Conservation (phyloP, 2,797 vertebrate species). For the Todus mexicanus region DNA sequence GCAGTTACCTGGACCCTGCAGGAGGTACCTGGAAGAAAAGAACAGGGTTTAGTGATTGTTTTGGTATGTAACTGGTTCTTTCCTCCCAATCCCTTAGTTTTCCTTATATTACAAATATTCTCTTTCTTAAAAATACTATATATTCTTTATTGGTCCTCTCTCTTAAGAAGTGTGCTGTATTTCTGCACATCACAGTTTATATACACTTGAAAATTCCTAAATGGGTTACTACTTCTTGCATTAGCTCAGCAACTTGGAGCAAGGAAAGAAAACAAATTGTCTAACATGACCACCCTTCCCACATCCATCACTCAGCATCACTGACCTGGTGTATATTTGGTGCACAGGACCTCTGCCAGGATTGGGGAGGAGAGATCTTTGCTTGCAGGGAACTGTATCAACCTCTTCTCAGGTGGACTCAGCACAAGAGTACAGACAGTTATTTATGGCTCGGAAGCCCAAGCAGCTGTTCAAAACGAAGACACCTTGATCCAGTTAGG, state of each 20-base stretch:
- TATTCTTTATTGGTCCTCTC: background rate
- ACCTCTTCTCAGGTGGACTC: background rate
- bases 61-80: background rate
- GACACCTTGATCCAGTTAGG: background rate
- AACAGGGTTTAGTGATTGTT: background rate
- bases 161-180: background rate
- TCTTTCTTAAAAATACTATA: background rate
- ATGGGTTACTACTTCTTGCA: background rate
- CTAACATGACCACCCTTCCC: background rate
- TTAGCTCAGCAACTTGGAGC: background rate
- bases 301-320: background rate
- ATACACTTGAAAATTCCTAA: background rate
- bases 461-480: background rate
- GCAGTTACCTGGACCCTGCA: background rate
- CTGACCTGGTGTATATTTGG: background rate
- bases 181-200: background rate
- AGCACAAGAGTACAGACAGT: background rate
- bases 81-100: background rate
- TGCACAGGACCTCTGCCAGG: background rate
- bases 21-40: background rate
- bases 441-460: conserved; percentile 7
- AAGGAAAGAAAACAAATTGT: background rate
- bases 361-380: background rate
- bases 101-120: background rate
- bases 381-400: fast-evolving